Evolutionary conservation across 2,113 vertebrate species (phyloP).

Genomic region (Diphyllodes magnificus): DNA sequence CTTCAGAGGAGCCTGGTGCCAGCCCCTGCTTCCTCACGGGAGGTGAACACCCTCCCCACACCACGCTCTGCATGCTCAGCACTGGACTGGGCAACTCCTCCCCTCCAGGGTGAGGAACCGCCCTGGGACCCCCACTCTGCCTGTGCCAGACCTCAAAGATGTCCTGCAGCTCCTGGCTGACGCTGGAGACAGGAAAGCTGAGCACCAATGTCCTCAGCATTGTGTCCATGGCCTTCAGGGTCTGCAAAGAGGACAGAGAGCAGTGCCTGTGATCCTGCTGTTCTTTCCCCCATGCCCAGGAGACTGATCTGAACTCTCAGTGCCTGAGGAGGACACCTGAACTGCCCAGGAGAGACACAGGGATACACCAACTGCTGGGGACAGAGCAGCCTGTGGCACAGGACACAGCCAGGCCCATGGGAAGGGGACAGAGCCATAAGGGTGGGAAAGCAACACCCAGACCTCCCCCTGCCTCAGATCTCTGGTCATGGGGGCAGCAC

Average conservation of each 20-base stretch:
- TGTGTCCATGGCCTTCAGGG: background rate
- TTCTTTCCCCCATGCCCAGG: background rate
- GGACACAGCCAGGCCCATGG: background rate
- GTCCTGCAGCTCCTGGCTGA: background rate
- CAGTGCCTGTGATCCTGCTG: background rate
- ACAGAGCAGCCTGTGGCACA: background rate
- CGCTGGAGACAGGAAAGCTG: background rate
- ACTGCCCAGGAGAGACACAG: background rate
- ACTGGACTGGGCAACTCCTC: background rate
- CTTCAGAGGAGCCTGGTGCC: background rate
- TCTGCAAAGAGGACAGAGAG: background rate
- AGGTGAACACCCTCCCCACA: background rate
- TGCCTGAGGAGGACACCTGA: background rate
- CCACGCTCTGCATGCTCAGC: background rate
- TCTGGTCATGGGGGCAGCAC: background rate
- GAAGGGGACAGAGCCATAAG: background rate
- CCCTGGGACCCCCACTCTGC: background rate
- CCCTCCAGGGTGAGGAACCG: background rate
- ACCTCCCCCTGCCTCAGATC: background rate
- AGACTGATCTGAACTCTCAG: background rate
- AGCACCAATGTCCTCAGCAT: background rate
- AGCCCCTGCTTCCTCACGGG: background rate
- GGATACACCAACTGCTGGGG: background rate
- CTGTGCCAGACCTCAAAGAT: background rate
- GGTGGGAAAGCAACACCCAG: background rate